phyloP scores from a whole-genome alignment of 2,797 vertebrate species.

The Schizopygopsis pylzovi region DNA sequence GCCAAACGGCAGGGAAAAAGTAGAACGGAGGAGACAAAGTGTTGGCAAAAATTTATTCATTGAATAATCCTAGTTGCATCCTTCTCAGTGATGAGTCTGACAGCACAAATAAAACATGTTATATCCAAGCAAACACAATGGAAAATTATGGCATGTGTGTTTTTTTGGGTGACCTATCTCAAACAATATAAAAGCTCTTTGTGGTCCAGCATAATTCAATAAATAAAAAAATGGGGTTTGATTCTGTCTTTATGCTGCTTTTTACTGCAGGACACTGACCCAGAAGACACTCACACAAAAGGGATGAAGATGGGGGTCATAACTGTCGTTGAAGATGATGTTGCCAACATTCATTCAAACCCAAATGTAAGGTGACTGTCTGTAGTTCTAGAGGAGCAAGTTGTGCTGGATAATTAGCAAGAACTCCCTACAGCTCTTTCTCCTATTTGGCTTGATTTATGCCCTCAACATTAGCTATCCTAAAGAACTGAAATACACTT shows the following conservation, averaged over 20 bases:
- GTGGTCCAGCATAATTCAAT: background rate
- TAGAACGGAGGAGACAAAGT: too few species aligned
- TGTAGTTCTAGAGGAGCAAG: background rate
- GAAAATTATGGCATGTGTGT: too few species aligned
- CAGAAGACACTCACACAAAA: conserved; percentile 18
- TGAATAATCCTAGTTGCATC: too few species aligned
- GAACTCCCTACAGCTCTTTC: conserved; percentile 2
- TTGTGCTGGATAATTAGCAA: conserved; percentile 8
- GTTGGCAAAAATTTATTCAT: too few species aligned
- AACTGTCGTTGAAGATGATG: background rate
- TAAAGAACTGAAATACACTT: conserved; percentile 14
- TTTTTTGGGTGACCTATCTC: too few species aligned
- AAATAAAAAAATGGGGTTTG: background rate
- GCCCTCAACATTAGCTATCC: background rate
- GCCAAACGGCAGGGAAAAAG: too few species aligned
- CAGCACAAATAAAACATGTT: too few species aligned
- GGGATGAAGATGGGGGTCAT: conserved; percentile 20
- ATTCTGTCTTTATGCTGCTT: background rate
- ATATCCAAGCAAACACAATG: too few species aligned
- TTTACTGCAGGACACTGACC: conserved; percentile 17
- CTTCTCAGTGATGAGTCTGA: too few species aligned
- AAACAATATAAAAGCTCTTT: too few species aligned
- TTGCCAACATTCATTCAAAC: background rate
- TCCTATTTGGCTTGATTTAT: conserved; percentile 6
- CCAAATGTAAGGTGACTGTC: conserved; percentile 7